A percentile compares a stretch with the other conserved stretches of the same genome.
Conservation (phyloP, 2,113 vertebrate genomes). For the Cercopithecus mona region DNA sequence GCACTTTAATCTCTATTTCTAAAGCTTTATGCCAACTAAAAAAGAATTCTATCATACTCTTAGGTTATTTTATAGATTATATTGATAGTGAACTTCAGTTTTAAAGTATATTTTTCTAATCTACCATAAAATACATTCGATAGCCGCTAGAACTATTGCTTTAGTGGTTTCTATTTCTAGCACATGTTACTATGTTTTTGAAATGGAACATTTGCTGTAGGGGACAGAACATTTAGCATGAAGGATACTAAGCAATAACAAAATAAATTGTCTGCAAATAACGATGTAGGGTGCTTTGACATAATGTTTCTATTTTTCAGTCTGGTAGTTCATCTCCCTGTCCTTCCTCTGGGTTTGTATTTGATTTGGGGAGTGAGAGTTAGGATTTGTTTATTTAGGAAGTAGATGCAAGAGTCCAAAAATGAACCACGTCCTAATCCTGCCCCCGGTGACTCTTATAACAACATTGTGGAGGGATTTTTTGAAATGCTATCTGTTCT, state of each 20-base stretch:
- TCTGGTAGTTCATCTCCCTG: constrained; percentile 59
- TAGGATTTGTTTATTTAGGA: constrained; percentile 67
- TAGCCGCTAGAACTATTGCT: constrained; percentile 45
- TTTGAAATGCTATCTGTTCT: constrained; percentile 53
- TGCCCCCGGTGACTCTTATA: constrained; percentile 35
- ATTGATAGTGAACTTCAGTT: neutral
- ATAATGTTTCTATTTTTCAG: constrained; percentile 34
- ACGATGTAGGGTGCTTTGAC: constrained; percentile 57
- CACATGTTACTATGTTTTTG: constrained; percentile 63
- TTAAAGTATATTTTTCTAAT: constrained; percentile 11
- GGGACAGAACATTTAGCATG: constrained; percentile 68
- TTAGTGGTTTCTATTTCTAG: constrained; percentile 57
- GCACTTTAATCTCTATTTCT: constrained; percentile 3
- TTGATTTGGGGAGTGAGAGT: constrained; percentile 38
- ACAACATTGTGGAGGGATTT: neutral
- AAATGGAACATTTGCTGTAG: constrained; percentile 72
- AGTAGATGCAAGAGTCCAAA: constrained; percentile 59
- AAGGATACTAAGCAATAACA: constrained; percentile 72
- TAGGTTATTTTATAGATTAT: neutral
- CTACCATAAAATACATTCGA: neutral
- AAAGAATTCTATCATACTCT: neutral
- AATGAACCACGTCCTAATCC: constrained; percentile 53
- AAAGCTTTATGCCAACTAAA: neutral
- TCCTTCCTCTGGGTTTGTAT: constrained; percentile 50
- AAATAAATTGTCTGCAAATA: constrained; percentile 74